Evolutionary conservation across 53 echinoderm and acorn worm genomes (phyloP).

Genomic region (Echinarachnius parma): DNA sequence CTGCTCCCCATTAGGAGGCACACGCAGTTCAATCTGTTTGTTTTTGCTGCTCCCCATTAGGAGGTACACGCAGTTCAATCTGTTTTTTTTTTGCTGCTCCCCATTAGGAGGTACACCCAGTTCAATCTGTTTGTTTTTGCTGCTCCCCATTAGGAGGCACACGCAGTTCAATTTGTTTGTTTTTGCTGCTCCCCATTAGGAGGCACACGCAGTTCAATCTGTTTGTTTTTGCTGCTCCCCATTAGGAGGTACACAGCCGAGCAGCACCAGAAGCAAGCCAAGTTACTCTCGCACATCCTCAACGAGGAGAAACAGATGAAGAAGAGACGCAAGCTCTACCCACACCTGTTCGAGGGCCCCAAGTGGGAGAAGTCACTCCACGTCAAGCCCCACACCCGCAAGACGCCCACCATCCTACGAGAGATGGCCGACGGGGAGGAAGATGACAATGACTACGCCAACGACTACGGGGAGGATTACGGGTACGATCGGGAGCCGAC

Average conservation of each 20-base stretch:
- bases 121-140: too few relatives aligned
- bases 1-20: too few relatives aligned
- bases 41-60: too few relatives aligned
- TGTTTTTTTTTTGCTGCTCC: too few relatives aligned
- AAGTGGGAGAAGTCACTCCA: slow-evolving; percentile 65
- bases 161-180: too few relatives aligned
- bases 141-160: too few relatives aligned
- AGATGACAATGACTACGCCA: neutral
- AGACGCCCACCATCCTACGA: slow-evolving; percentile 36
- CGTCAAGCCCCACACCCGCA: slow-evolving; percentile 57
- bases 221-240: neutral
- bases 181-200: too few relatives aligned
- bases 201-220: too few relatives aligned
- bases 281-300: slow-evolving; percentile 74
- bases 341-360: slow-evolving; percentile 74
- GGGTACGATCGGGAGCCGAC: too few relatives aligned
- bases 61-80: too few relatives aligned
- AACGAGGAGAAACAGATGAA: slow-evolving; percentile 91
- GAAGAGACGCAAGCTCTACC: slow-evolving; percentile 85
- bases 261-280: slow-evolving; percentile 85
- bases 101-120: too few relatives aligned
- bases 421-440: slow-evolving; percentile 39
- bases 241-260: slow-evolving; percentile 65
- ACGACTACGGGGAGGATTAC: neutral
- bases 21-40: too few relatives aligned